Conservation (phyloP, 2,888 invertebrate genomes). For the Carabus problematicus region DNA sequence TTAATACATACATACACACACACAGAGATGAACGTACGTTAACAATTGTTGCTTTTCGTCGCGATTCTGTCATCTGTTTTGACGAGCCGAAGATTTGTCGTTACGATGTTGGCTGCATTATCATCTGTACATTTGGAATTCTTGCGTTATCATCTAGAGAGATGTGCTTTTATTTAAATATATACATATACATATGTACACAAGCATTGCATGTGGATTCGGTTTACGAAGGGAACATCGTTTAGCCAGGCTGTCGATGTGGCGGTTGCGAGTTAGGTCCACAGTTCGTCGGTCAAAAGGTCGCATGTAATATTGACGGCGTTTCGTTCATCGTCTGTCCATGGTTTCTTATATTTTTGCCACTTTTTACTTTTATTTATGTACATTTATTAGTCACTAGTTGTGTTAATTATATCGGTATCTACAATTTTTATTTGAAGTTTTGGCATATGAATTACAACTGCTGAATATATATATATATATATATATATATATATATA, state of each 20-base stretch:
- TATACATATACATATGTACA: constrained; percentile 1
- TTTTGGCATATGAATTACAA: too few species aligned
- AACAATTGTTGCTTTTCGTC: neutral
- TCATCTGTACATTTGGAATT: constrained; percentile 23
- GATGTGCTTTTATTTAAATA: constrained; percentile 17
- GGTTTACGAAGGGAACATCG: constrained; percentile 9
- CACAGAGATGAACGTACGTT: too few species aligned
- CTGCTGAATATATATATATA: too few species aligned
- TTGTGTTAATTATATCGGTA: too few species aligned
- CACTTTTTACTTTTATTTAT: constrained; percentile 27
- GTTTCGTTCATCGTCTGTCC: constrained; percentile 26
- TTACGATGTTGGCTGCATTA: neutral
- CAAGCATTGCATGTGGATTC: neutral
- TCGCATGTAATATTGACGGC: constrained; percentile 31
- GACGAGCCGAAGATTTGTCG: neutral
- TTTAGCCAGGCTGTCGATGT: constrained; percentile 20
- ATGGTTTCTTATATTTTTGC: constrained; percentile 16
- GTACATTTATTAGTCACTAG: neutral
- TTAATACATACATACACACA: neutral
- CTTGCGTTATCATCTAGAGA: constrained; percentile 12
- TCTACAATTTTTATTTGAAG: too few species aligned
- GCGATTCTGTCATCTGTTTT: neutral
- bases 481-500: too few species aligned
- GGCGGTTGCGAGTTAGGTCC: constrained; percentile 20
- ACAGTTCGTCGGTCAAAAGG: constrained; percentile 34